Evolutionary conservation across 2,888 invertebrate species (phyloP), one percentile per base, ranked within the genome.

Genomic region (Tanypteryx hageni): DNA sequence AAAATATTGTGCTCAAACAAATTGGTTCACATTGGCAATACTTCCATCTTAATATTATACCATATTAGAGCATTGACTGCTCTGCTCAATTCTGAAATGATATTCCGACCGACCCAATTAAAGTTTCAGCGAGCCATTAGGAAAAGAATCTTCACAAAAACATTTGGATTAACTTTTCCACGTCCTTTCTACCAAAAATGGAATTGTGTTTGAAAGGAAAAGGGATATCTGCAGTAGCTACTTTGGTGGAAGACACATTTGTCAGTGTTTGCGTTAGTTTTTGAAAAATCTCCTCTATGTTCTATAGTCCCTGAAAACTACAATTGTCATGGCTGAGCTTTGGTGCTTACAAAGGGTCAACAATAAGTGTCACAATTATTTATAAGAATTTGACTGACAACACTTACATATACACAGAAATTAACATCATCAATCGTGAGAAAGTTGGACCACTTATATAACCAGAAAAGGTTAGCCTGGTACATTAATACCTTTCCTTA

Each of bases 241-340:
- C 44, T 68, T 86, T 31, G 86, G 89, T 89, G 89, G 89, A 89
- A 89, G 89, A 89, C 89, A 89, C 89, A 68, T 68, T 89, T 89
- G 44, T 64, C 89, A 89, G 31, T 44, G 89, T 18, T 61, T 68
- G 44, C 44, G 16, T 59, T 27, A 76, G 11, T 22, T 22, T 76
- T 76, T 18, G 18, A 76, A 76, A 76, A 76, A 27, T 27, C 13
- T 76, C 22, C 11, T 76, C 76, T 76, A 76, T 76, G 22, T 27
- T 76, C 76, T 68, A 76, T 27, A 76, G 27, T 76, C 76, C 76
- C 27, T 76, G 76, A 76, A 76, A 27, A 76, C 76, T 58, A 89
- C n/a, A 11, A n/a, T n/a, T 68, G 56, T 27, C 61, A 89, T 89
- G 68, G 44, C 44, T 89, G 89, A 64, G 89, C 89, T 44, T 44